phyloP scores from a whole-genome alignment of 2,797 vertebrate species.

The Gadopsis bispinosus region DNA sequence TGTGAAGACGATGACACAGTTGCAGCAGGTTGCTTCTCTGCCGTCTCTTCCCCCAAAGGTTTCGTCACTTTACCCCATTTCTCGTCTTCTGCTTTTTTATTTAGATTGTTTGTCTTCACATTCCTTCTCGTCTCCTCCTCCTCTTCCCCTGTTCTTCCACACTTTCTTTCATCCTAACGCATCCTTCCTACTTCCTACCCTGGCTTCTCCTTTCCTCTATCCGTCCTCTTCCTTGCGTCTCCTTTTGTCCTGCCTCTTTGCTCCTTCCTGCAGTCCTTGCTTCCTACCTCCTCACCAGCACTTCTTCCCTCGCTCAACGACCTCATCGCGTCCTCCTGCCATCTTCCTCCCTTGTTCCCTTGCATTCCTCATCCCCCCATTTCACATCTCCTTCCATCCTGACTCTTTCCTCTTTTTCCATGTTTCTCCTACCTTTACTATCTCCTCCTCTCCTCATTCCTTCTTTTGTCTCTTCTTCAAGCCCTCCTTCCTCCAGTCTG shows the following conservation, averaged over 20 bases:
- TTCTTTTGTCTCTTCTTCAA: neutral
- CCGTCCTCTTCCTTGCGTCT: neutral
- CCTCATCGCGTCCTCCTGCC: neutral
- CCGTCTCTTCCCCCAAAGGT: conserved; percentile 42
- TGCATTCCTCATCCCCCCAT: no score
- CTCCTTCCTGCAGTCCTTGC: neutral
- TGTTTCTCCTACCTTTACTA: no score
- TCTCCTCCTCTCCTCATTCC: no score
- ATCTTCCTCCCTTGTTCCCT: neutral
- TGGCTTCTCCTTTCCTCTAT: neutral
- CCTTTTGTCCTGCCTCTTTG: neutral
- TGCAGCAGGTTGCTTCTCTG: conserved; percentile 61
- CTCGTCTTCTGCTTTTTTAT: conserved; percentile 32
- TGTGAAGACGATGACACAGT: conserved; percentile 64
- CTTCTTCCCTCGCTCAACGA: no score
- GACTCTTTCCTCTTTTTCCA: no score
- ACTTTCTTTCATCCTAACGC: neutral
- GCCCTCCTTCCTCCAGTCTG: neutral
- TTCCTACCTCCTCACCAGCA: neutral
- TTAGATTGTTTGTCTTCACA: conserved; percentile 46
- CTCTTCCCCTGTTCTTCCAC: no score
- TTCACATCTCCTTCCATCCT: no score
- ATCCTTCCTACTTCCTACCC: neutral
- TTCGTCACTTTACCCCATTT: conserved; percentile 61
- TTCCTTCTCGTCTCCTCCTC: neutral